Evolutionary conservation across 2,888 invertebrate species (phyloP).

Genomic region (Meta bourneti): DNA sequence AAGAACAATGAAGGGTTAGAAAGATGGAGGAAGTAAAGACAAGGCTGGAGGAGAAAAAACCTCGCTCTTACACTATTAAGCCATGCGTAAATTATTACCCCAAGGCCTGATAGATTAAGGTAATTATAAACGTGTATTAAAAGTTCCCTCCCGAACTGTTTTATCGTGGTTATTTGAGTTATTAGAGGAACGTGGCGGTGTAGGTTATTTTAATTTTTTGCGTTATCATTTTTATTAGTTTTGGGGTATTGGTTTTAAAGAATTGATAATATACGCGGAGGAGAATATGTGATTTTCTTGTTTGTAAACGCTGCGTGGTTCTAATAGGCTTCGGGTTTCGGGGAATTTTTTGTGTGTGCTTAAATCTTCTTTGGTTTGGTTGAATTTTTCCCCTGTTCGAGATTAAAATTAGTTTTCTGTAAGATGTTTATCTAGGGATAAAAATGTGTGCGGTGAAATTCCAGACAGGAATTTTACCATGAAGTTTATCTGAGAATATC

Average conservation of each 20-base stretch:
- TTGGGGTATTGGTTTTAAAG: slow-evolving; percentile 44
- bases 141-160: slow-evolving; percentile 40
- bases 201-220: slow-evolving; percentile 26
- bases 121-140: slow-evolving; percentile 71
- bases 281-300: slow-evolving; percentile 30
- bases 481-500: neutral
- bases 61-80: slow-evolving; percentile 32
- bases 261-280: slow-evolving; percentile 37
- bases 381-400: neutral
- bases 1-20: slow-evolving; percentile 48
- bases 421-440: neutral
- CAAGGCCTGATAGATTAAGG: slow-evolving; percentile 65
- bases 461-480: neutral
- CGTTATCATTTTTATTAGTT: slow-evolving; percentile 15
- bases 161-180: slow-evolving; percentile 56
- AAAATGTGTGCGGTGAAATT: neutral
- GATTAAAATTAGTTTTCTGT: neutral
- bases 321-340: slow-evolving; percentile 23
- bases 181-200: slow-evolving; percentile 27
- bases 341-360: slow-evolving; percentile 1
- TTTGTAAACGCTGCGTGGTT: neutral
- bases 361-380: slow-evolving; percentile 9
- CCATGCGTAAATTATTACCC: slow-evolving; percentile 70
- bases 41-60: slow-evolving; percentile 6
- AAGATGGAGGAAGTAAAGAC: neutral